Evolutionary conservation across 2,888 invertebrate genomes (phyloP), one percentile per base, ranked within the genome.

Genomic region (Chelonus formosanus): DNA sequence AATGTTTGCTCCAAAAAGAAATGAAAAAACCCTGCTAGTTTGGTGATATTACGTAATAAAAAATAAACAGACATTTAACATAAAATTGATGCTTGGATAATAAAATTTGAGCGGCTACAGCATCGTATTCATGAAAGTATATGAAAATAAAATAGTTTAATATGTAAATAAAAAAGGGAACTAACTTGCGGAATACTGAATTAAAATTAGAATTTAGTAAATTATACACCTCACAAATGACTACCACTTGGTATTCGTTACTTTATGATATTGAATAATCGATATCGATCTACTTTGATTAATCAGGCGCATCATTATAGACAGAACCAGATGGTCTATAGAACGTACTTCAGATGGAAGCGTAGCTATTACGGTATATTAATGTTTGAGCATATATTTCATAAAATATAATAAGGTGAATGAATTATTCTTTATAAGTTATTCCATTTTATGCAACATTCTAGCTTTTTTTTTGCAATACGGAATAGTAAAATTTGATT

Each of bases 261-360:
- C 20, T 34, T 43, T 58, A 44, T 45, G 4, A 10, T 69, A 63
- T 50, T 65, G 64, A 63, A 60, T 58, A 65, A 67, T 71, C 70
- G 58, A 65, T 68, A 65, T 70, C 67, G 68, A 70, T 68, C 68
- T 67, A 66, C 67, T 67, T 68, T 70, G 76, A 74, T 74, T 74
- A 75, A 77, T 74, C 71, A 75, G 74, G 75, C 75, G 76, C 72
- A 75, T 76, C 73, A 71, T 71, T 60, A 65, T 67, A 75, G 79
- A 80, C 76, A 74, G 75, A 78, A 77, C 79, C 83, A 83, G 82
- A 83, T 83, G 83, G 83, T 76, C 76, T 78, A 79, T 76, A 74
- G 76, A 76, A 52, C 48, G 48, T 44, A 8, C 44, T 67, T 72
- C 73, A 71, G 60, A 53, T 69, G 71, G 67, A 62, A 66, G 66